Base-by-base conservation (phyloP, 2,113 vertebrate genomes). In the Cyprinodon tularosa region DNA sequence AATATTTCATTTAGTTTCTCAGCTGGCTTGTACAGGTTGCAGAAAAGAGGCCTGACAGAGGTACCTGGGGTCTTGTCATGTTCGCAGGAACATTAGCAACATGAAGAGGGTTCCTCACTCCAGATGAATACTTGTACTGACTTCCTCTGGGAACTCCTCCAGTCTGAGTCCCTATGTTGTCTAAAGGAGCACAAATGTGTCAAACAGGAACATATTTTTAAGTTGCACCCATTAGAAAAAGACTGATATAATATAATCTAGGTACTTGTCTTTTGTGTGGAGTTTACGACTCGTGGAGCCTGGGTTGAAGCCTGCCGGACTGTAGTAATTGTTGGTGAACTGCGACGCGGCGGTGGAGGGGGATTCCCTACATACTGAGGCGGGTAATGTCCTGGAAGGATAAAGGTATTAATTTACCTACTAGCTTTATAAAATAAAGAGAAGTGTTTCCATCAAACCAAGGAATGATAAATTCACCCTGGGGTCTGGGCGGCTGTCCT, bases 151-250 rank as follows among this genome's bases (percentile, higher is more conserved):
- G 77, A 4, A 89, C 65, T 1, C 96, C 94, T 11, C 92, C 84
- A 0, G 97, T 99, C 94, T 99, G 98, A 0, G 98, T 99, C 79
- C 96, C 98, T 0, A 98, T 97, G 90, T 98, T 97, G 81, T 87
- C 98, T 99, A 78, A 20, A 81, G 7, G 70, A 67, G 4, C 12
- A 22, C 0, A 47, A 3, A 62, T 0, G 0, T 4, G 39, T 80
- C 42, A 62, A 11, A 57, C 3, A 45, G 12, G 6, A 47, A 5
- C 20, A 68, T 17, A 15, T 3, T 40, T 3, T 0, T 39, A 4
- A 66, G 39, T 13, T 8, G 7, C 12, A 64, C n/a, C 61, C 45
- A 42, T 57, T 9, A 67, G 12, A 40, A 14, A 3, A 12, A 9
- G 36, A 0, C 22, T 4, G 1, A 36, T 47, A 4, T 1, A 72